Evolutionary conservation across 1,140 invertebrate genomes (phyloP), one percentile per base, ranked within the genome.

Genomic region (Meteorus sp.): DNA sequence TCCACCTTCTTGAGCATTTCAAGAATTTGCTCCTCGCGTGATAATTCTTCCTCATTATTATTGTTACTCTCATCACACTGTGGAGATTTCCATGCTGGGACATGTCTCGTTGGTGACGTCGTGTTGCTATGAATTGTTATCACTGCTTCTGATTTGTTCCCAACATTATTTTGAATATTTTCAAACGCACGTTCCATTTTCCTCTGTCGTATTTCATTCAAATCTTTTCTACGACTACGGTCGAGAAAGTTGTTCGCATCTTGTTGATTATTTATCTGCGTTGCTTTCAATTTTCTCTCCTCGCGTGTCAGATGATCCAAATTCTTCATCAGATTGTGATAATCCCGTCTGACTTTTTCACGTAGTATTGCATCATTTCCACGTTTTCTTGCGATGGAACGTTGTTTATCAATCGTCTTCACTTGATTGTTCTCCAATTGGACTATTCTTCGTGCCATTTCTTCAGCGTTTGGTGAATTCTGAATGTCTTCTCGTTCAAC

Each of bases 291-390:
- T 59, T 70, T 76, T 6, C 71, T 65, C 54, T 78, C 75, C 33
- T 78, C 73, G 1, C 59, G 61, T 0, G 66, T 54, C 3, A 72
- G 62, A 25, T 69, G 59, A 55, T 78, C 62, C 8, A 84, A 64
- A 67, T 74, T 77, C 57, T 78, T 64, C 45, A 83, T 41, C 29
- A 83, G 67, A 17, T 73, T 67, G 54, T 81, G 64, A 63, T 83
- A 83, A 67, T 84, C 80, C 9, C 72, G 70, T 37, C 75, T 72
- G 1, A 81, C 71, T 67, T 70, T 76, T 62, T 82, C 79, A 53
- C 81, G 73, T 51, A 82, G 68, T 25, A 79, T 59, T 3, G 83
- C 82, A 64, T 80, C 73, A 44, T 77, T 67, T 3, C 80, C 81
- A 8, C 81, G 73, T 54, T 74, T 66, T 52, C 80, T 62, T 0